Conservation (phyloP, 1,140 invertebrate species). For the Argopecten irradians region DNA sequence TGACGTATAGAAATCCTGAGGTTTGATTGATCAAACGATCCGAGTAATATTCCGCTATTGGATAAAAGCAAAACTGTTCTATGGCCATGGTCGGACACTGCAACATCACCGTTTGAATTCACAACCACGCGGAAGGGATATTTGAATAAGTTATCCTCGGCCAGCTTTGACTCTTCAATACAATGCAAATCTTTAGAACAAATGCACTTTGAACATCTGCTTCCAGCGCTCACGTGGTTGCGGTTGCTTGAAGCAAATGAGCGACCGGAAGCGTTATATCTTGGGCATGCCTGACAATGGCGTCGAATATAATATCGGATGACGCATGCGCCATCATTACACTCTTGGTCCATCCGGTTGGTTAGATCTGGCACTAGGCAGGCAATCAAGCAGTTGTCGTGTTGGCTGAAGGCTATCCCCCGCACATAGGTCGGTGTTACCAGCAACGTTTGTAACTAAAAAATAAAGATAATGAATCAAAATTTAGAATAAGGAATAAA, state of each 20-base stretch:
- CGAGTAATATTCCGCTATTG: background rate
- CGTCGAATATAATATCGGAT: background rate
- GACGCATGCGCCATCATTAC: background rate
- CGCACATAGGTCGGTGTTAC: background rate
- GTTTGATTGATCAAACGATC: background rate
- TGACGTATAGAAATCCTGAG: background rate
- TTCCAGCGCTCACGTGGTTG: background rate
- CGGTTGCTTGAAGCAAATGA: background rate
- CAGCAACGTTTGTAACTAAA: background rate
- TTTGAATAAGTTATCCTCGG: background rate
- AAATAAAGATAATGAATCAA: too few species aligned
- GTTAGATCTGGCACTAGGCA: background rate
- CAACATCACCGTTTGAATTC: background rate
- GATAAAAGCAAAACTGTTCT: background rate
- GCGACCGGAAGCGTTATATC: background rate
- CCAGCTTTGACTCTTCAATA: background rate
- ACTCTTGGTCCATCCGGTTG: background rate
- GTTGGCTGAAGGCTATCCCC: background rate
- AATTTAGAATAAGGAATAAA: too few species aligned
- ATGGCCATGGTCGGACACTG: background rate
- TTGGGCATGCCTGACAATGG: background rate
- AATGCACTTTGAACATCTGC: background rate
- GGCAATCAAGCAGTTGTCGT: background rate
- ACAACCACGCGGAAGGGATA: background rate
- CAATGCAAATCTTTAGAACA: background rate